Evolutionary conservation across 2,888 invertebrate genomes (phyloP).

Genomic region (Cephalotes varians): DNA sequence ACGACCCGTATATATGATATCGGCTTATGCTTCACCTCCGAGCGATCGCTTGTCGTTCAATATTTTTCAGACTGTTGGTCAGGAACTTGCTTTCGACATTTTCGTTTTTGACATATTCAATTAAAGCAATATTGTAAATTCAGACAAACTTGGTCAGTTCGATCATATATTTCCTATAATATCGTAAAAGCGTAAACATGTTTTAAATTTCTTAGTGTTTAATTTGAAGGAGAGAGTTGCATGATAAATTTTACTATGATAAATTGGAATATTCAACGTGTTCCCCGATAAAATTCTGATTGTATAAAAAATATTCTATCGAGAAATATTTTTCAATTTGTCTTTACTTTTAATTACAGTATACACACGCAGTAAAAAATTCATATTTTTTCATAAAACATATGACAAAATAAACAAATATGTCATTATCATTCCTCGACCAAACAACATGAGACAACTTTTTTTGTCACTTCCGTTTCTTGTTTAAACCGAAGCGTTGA

Average conservation of each 20-base stretch:
- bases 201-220: background rate
- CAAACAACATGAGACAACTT: background rate
- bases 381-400: background rate
- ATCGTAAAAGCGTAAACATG: background rate
- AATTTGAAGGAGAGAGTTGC: background rate
- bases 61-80: background rate
- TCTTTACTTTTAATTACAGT: background rate
- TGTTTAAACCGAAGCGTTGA: background rate
- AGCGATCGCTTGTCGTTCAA: background rate
- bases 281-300: background rate
- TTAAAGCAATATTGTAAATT: background rate
- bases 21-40: background rate
- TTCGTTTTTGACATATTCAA: background rate
- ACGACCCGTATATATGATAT: background rate
- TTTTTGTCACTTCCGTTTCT: background rate
- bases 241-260: background rate
- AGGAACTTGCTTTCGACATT: background rate
- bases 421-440: background rate
- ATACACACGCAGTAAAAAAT: background rate
- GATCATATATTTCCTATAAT: background rate
- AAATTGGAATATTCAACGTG: background rate
- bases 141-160: background rate
- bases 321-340: background rate
- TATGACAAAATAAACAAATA: background rate
- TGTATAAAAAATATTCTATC: background rate